phyloP scores from a whole-genome alignment of 2,888 invertebrate species.

The Venustoraphidia nigricollis region DNA sequence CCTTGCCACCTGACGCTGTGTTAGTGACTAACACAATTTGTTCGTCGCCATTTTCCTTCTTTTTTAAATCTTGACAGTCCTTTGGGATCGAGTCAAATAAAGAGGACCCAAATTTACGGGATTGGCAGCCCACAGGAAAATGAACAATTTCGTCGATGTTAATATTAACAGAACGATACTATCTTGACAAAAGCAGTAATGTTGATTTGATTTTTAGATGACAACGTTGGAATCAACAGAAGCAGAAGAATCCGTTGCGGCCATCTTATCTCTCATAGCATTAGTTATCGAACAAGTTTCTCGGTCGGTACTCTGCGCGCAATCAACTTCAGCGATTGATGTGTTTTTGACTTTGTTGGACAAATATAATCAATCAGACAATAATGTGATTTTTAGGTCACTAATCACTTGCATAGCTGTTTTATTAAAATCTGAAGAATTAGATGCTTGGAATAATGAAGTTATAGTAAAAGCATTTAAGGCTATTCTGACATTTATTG shows the following conservation, averaged over 20 bases:
- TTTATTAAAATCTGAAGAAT: constrained; percentile 62
- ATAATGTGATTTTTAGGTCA: constrained; percentile 48
- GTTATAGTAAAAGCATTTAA: constrained; percentile 60
- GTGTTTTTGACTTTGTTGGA: constrained; percentile 52
- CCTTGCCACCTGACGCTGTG: too few species aligned
- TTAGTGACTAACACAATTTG: too few species aligned
- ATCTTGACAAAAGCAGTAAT: constrained; percentile 4
- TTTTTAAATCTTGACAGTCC: too few species aligned
- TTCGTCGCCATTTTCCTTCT: too few species aligned
- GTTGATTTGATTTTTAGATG: constrained; percentile 35
- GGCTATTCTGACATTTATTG: constrained; percentile 53
- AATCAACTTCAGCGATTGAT: constrained; percentile 58
- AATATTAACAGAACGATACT: not conserved
- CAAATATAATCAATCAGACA: constrained; percentile 50
- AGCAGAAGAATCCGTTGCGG: constrained; percentile 58
- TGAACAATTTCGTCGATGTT: too few species aligned
- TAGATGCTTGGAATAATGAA: constrained; percentile 53
- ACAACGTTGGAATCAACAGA: constrained; percentile 60
- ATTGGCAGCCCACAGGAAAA: too few species aligned
- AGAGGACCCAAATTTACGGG: too few species aligned
- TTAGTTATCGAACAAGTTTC: constrained; percentile 82
- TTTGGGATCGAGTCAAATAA: too few species aligned
- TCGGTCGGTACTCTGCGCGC: constrained; percentile 52
- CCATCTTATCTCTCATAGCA: constrained; percentile 63
- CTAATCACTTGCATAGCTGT: constrained; percentile 56